Percentiles rank a stretch among this genome's conserved stretches.
phyloP scores from a whole-genome alignment of 2,113 vertebrate genomes.

The Centropus unirufus region DNA sequence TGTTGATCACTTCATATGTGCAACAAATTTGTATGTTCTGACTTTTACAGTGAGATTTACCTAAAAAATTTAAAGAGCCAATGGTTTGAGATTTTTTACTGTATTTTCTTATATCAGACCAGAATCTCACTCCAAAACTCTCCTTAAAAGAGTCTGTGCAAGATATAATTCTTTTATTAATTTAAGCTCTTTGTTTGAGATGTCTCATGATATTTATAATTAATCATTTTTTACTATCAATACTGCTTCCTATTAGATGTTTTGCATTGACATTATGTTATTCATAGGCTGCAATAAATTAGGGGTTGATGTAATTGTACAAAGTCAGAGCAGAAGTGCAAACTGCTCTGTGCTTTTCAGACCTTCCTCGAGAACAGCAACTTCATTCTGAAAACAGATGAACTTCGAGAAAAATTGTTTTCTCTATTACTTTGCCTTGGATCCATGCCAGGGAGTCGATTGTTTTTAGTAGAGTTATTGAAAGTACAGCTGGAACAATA shows the following conservation, averaged over 20 bases:
- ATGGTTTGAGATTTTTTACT: neutral
- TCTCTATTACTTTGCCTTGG: neutral
- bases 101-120: neutral
- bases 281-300: neutral
- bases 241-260: neutral
- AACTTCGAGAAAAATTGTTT: neutral
- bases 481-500: neutral
- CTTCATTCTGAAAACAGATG: neutral
- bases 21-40: neutral
- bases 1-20: neutral
- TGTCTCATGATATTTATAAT: neutral
- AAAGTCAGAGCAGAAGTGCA: conserved; percentile 7
- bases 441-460: neutral
- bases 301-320: neutral
- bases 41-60: neutral
- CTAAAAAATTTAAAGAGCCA: neutral
- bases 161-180: neutral
- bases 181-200: neutral
- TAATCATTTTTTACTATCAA: neutral
- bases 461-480: neutral
- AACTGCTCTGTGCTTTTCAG: neutral
- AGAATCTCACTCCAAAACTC: neutral
- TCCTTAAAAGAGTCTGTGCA: neutral
- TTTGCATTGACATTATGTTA: neutral
- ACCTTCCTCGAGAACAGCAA: neutral